Conservation (phyloP, 2,888 invertebrate genomes). For the Podabrus alpinus region DNA sequence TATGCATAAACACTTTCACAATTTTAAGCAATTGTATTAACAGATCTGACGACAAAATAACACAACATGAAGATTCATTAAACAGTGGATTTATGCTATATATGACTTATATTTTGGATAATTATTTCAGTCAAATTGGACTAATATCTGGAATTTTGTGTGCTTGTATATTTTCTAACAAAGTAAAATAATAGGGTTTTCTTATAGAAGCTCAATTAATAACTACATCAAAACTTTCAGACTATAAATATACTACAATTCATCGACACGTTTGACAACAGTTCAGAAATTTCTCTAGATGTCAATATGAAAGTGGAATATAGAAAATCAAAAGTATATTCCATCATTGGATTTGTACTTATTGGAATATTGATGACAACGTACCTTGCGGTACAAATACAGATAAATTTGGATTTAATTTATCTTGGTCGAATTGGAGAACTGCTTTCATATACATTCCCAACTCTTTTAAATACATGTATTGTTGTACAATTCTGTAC, state of each 20-base stretch:
- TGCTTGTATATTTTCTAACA: not conserved
- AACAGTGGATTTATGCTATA: not conserved
- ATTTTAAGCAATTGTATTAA: not conserved
- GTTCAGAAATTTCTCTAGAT: not conserved
- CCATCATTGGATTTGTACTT: not conserved
- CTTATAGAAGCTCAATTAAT: not conserved
- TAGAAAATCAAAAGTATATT: not conserved
- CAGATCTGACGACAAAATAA: not conserved
- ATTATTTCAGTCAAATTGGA: not conserved
- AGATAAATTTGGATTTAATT: not conserved
- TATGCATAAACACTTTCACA: not conserved
- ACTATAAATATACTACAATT: not conserved
- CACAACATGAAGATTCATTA: not conserved
- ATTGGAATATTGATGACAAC: not conserved
- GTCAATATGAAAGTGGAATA: not conserved
- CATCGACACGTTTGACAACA: not conserved
- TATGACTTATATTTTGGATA: not conserved
- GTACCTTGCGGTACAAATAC: not conserved
- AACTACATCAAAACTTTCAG: not conserved
- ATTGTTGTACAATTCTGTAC: not conserved
- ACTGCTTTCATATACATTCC: not conserved
- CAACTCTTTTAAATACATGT: not conserved
- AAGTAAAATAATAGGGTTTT: not conserved
- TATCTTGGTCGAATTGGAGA: not conserved
- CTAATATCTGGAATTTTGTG: not conserved